Percentiles rank a stretch among this genome's conserved stretches.
These are phyloP conservation scores for Calliphora vomitoria DNA, from an alignment of 2,888 invertebrate genomes.

Conservation along the genomic window DNA sequence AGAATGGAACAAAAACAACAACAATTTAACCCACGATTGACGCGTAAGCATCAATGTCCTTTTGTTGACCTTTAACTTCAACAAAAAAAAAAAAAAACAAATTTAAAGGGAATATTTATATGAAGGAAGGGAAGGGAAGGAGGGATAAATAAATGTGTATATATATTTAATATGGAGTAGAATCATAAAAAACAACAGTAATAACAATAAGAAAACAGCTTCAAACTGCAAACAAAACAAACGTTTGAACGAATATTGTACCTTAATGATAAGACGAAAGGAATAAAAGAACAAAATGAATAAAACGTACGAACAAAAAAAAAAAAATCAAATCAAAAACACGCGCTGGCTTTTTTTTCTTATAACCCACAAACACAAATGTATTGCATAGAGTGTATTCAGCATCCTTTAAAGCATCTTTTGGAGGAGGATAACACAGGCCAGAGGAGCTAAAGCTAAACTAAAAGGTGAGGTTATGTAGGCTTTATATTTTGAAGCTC, in stretches of 20 bases:
- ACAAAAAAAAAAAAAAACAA: not conserved
- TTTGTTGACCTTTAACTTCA: conserved; percentile 80
- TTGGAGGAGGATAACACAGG: not conserved
- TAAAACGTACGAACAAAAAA: conserved; percentile 22
- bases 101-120: not conserved
- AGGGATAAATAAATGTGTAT: not conserved
- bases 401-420: conserved; percentile 28
- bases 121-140: not conserved
- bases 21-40: conserved; percentile 41
- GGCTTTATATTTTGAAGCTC: conserved; percentile 65
- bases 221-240: conserved; percentile 10
- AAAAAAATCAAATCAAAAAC: conserved; percentile 81
- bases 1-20: conserved; percentile 3
- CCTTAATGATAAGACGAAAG: conserved; percentile 64
- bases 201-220: conserved; percentile 49
- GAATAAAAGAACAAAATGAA: conserved; percentile 26
- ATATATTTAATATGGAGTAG: conserved; percentile 21
- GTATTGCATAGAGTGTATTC: not conserved
- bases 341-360: conserved; percentile 79
- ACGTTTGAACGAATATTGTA: conserved; percentile 53
- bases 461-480: conserved; percentile 5
- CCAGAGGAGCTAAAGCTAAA: not conserved
- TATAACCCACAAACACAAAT: not conserved
- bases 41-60: conserved; percentile 76
- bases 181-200: conserved; percentile 53